Evolutionary conservation across 2,113 vertebrate species (phyloP).

Genomic region (Pomatostomus ruficeps): DNA sequence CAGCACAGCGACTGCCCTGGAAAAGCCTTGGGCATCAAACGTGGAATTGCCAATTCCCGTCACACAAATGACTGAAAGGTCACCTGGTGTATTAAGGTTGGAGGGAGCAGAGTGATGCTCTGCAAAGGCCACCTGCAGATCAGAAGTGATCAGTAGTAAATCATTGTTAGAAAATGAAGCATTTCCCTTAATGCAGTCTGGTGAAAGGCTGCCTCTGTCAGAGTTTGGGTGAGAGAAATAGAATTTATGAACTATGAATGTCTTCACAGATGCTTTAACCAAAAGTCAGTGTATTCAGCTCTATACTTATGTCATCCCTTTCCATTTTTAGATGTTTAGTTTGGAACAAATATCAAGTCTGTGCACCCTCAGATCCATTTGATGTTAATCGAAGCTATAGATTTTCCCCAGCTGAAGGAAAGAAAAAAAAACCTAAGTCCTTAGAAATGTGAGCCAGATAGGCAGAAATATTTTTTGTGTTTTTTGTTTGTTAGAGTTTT

Average conservation of each 20-base stretch:
- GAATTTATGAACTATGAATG: neutral
- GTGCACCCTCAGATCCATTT: neutral
- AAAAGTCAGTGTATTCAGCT: neutral
- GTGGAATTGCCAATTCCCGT: neutral
- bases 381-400: neutral
- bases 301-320: neutral
- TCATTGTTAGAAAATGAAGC: neutral
- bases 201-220: neutral
- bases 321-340: neutral
- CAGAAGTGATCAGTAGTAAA: neutral
- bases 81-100: neutral
- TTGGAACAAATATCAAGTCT: neutral
- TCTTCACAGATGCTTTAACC: neutral
- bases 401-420: neutral
- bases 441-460: neutral
- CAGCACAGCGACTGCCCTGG: neutral
- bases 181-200: neutral
- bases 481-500: neutral
- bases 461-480: neutral
- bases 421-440: neutral
- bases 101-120: neutral
- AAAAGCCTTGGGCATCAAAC: neutral
- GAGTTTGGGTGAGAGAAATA: neutral
- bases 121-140: neutral
- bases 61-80: neutral